A percentile compares a stretch with the other conserved stretches of the same genome.
Evolutionary conservation across 2,113 vertebrate species (phyloP).

Genomic region (Erythrocebus patas): DNA sequence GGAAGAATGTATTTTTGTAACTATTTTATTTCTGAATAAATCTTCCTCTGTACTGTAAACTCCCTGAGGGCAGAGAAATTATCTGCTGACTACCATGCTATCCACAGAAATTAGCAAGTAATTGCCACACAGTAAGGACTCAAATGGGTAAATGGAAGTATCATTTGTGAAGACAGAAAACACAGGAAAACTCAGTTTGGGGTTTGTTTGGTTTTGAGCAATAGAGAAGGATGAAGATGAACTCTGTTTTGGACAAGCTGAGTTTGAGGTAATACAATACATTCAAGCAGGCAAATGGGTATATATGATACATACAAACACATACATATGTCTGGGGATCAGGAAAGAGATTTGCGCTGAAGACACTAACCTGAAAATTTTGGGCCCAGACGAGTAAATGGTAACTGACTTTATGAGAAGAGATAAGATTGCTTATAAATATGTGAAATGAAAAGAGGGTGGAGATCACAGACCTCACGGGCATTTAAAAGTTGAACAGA

Average conservation of each 20-base stretch:
- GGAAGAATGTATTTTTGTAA: neutral
- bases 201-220: neutral
- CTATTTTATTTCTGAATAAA: constrained; percentile 25
- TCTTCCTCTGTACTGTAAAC: neutral
- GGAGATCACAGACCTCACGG: neutral
- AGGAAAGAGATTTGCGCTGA: neutral
- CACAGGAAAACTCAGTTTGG: neutral
- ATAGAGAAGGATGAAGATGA: neutral
- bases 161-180: neutral
- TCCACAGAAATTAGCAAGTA: neutral
- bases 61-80: neutral
- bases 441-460: neutral
- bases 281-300: neutral
- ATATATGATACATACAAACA: neutral
- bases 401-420: neutral
- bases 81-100: neutral
- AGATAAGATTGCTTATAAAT: neutral
- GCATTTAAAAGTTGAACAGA: neutral
- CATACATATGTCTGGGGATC: neutral
- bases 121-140: neutral
- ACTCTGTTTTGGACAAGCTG: neutral
- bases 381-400: neutral
- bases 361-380: neutral
- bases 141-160: neutral
- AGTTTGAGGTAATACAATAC: neutral